These are phyloP conservation scores for Drosophila tristis DNA, from an alignment of 1,140 invertebrate species.

Conservation along the genomic window DNA sequence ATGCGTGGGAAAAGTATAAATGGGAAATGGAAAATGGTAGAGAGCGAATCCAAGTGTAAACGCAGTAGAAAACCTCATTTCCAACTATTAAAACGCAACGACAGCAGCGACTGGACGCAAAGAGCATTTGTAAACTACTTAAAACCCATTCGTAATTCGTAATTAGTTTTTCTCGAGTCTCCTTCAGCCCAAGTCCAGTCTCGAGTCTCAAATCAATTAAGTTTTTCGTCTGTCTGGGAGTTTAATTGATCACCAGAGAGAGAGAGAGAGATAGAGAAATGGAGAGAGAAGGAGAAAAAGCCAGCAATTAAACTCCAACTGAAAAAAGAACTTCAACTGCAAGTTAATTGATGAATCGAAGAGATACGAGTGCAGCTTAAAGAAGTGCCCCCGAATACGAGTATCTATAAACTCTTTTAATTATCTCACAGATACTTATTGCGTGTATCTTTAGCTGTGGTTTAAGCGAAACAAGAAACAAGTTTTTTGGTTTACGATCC, in stretches of 20 bases:
- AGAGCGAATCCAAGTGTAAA: not conserved
- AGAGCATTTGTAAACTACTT: constrained; percentile 42
- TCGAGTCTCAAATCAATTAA: constrained; percentile 71
- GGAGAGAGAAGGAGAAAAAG: constrained; percentile 5
- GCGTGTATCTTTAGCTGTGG: constrained; percentile 26
- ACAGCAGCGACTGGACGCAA: constrained; percentile 28
- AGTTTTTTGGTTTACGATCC: constrained; percentile 49
- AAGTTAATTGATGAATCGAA: constrained; percentile 70
- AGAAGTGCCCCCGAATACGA: constrained; percentile 13
- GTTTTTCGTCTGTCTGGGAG: constrained; percentile 52
- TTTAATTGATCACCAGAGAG: constrained; percentile 60
- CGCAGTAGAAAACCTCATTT: constrained; percentile 30
- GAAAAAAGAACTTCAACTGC: constrained; percentile 56
- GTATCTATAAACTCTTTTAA: constrained; percentile 39
- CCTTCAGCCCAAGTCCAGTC: not conserved
- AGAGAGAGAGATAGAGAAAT: constrained; percentile 2
- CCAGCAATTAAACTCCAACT: constrained; percentile 59
- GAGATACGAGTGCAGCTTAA: constrained; percentile 15
- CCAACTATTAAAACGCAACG: constrained; percentile 17
- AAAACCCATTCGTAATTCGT: constrained; percentile 60
- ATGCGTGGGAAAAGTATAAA: too few relatives aligned
- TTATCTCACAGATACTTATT: constrained; percentile 40
- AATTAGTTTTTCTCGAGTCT: constrained; percentile 52
- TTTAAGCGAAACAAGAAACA: constrained; percentile 45
- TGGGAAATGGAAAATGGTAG: too few relatives aligned